A percentile compares a stretch with the other conserved stretches of the same genome.
Conservation (phyloP, 1,140 invertebrate species). For the Zaprionus inermis region DNA sequence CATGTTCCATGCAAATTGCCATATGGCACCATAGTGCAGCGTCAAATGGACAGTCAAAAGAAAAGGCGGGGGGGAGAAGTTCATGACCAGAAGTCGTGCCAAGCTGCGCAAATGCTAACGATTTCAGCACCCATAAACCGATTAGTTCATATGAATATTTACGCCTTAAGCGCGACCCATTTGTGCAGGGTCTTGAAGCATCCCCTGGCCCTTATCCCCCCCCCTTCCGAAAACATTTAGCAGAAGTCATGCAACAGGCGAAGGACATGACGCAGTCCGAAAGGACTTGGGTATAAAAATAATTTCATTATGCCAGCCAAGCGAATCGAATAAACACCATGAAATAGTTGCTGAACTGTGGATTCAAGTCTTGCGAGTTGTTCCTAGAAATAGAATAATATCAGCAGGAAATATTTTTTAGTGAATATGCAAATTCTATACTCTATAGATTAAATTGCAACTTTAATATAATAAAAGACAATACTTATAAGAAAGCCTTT, state of each 20-base stretch:
- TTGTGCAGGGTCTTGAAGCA: constrained; percentile 1
- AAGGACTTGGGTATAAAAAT: constrained; percentile 17
- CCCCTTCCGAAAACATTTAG: not conserved
- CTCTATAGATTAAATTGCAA: no score
- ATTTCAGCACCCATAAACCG: constrained; percentile 71
- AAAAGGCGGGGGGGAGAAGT: constrained; percentile 19
- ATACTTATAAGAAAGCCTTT: no score
- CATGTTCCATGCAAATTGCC: constrained; percentile 49
- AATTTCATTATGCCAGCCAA: constrained; percentile 37
- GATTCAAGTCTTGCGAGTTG: not conserved
- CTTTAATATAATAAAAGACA: no score
- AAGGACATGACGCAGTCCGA: constrained; percentile 5
- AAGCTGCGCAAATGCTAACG: constrained; percentile 59
- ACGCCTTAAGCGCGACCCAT: constrained; percentile 49
- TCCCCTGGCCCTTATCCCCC: not conserved
- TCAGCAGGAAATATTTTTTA: not conserved
- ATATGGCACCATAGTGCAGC: constrained; percentile 39
- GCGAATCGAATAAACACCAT: constrained; percentile 10
- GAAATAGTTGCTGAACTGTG: not conserved
- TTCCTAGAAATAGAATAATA: not conserved
- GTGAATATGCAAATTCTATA: no score
- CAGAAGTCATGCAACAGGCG: constrained; percentile 59
- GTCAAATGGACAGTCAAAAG: constrained; percentile 23
- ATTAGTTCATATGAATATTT: constrained; percentile 79
- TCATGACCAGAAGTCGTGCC: constrained; percentile 65